phyloP scores from a whole-genome alignment of 1,140 invertebrate species.

The Conopomorpha cramerella region DNA sequence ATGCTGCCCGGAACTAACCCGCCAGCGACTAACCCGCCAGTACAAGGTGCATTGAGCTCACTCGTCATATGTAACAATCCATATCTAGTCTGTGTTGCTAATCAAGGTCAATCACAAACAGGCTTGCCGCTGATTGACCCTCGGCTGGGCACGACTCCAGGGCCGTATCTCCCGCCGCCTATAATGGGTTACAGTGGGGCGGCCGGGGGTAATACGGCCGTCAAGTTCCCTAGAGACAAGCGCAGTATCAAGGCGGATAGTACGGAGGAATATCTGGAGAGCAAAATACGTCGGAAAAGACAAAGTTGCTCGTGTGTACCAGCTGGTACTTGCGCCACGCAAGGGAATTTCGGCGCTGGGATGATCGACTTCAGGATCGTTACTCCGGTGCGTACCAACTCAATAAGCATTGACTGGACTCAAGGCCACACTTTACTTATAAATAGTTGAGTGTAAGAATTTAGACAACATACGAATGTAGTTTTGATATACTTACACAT shows the following conservation, averaged over 20 bases:
- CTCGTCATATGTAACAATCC: slow-evolving; percentile 35
- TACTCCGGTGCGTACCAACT: slow-evolving; percentile 47
- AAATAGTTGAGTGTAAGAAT: too few relatives aligned
- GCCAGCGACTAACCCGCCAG: slow-evolving; percentile 8
- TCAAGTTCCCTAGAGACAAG: slow-evolving; percentile 32
- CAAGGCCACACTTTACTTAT: too few relatives aligned
- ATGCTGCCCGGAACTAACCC: slow-evolving; percentile 4
- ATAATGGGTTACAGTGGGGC: slow-evolving; percentile 34
- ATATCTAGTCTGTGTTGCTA: slow-evolving; percentile 37
- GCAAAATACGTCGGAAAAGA: slow-evolving; percentile 30
- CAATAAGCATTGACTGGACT: too few relatives aligned
- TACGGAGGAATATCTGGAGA: too few relatives aligned
- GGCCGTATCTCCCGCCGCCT: slow-evolving; percentile 21
- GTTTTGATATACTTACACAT: too few relatives aligned
- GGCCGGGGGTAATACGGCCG: slow-evolving; percentile 22
- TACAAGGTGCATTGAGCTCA: slow-evolving; percentile 23
- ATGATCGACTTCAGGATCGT: slow-evolving; percentile 67
- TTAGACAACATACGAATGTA: too few relatives aligned
- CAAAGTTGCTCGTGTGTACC: slow-evolving; percentile 46
- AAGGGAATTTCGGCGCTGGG: slow-evolving; percentile 40
- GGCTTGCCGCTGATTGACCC: slow-evolving; percentile 37
- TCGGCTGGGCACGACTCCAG: slow-evolving; percentile 37
- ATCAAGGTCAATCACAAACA: slow-evolving; percentile 38
- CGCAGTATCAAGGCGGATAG: slow-evolving; percentile 16
- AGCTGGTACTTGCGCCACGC: slow-evolving; percentile 30